A percentile compares a stretch with the other conserved stretches of the same genome.
Evolutionary conservation across 2,113 vertebrate genomes (phyloP).

Genomic region (Collichthys lucidus): DNA sequence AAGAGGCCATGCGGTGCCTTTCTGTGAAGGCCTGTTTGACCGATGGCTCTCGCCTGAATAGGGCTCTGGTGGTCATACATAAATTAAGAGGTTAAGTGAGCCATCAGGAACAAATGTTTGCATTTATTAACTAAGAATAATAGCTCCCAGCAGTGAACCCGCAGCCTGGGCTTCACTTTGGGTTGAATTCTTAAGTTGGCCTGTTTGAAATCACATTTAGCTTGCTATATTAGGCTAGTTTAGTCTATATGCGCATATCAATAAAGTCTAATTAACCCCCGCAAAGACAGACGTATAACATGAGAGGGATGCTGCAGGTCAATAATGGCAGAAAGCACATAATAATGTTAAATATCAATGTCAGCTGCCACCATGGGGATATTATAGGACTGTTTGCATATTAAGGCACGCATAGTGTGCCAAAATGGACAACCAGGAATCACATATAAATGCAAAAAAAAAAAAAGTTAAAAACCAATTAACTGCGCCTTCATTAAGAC

Average conservation of each 20-base stretch:
- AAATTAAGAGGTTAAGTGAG: conserved; percentile 83
- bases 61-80: conserved; percentile 79
- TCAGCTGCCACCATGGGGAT: not conserved
- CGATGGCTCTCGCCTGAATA: conserved; percentile 73
- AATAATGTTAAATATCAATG: conserved; percentile 5
- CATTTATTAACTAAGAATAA: conserved; percentile 77
- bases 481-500: conserved; percentile 49
- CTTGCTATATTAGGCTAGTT: conserved; percentile 17
- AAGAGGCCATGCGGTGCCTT: conserved; percentile 80
- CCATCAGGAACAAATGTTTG: conserved; percentile 80
- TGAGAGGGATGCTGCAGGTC: not conserved
- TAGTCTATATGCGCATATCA: conserved; percentile 13
- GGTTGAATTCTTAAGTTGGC: conserved; percentile 40
- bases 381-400: not conserved
- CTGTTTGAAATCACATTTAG: conserved; percentile 24
- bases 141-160: conserved; percentile 62
- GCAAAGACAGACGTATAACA: not conserved
- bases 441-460: conserved; percentile 14
- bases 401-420: not conserved
- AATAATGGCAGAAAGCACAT: not conserved
- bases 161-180: conserved; percentile 32
- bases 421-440: conserved; percentile 5
- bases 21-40: conserved; percentile 82
- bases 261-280: conserved; percentile 49
- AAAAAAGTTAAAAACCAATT: conserved; percentile 25